phyloP scores from a whole-genome alignment of 2,888 invertebrate species.

The Pedicia rivosa region DNA sequence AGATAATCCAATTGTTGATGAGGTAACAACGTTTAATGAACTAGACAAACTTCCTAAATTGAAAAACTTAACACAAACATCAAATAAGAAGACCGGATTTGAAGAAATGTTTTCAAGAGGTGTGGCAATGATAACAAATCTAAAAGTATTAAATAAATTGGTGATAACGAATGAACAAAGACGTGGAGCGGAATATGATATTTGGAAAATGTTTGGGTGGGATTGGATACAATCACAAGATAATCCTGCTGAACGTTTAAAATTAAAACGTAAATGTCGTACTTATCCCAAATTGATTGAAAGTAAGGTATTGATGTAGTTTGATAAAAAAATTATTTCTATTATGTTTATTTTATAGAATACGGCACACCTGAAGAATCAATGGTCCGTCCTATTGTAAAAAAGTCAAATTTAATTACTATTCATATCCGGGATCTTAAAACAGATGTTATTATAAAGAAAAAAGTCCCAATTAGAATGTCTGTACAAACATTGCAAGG shows the following conservation, averaged over 20 bases:
- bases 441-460: constrained; percentile 36
- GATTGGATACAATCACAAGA: constrained; percentile 49
- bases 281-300: constrained; percentile 55
- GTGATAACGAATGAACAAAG: constrained; percentile 51
- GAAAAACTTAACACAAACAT: constrained; percentile 21
- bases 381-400: constrained; percentile 41
- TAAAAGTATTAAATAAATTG: constrained; percentile 60
- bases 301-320: constrained; percentile 38
- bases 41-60: constrained; percentile 50
- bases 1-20: constrained; percentile 58
- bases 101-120: constrained; percentile 66
- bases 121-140: constrained; percentile 60
- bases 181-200: constrained; percentile 81
- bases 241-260: constrained; percentile 30
- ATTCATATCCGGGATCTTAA: constrained; percentile 36
- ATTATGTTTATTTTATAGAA: constrained; percentile 45
- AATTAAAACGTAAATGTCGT: constrained; percentile 55
- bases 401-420: constrained; percentile 52
- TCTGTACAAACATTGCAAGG: constrained; percentile 69
- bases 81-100: constrained; percentile 20
- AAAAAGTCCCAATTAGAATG: constrained; percentile 63
- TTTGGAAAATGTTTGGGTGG: constrained; percentile 64
- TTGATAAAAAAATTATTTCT: constrained; percentile 4
- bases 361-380: constrained; percentile 71
- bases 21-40: constrained; percentile 68